Percentiles rank a stretch among this genome's conserved stretches.
phyloP scores from a whole-genome alignment of 2,113 vertebrate genomes.

The Gallinago paraguaiae region DNA sequence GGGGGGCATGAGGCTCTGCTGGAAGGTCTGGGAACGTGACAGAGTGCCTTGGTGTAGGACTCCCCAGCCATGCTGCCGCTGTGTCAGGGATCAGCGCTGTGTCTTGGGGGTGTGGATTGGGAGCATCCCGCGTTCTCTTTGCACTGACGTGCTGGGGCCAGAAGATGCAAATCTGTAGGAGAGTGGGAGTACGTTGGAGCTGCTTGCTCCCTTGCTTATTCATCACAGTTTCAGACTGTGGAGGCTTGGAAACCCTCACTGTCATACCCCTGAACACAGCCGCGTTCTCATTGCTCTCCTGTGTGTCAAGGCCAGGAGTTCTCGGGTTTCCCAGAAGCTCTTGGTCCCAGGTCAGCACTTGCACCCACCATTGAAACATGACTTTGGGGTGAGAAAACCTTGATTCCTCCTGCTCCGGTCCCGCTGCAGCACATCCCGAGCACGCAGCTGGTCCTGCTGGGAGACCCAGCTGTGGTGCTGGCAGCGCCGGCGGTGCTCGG shows the following conservation, averaged over 20 bases:
- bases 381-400: neutral
- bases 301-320: neutral
- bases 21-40: neutral
- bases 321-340: neutral
- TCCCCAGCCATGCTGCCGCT: neutral
- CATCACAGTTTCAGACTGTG: neutral
- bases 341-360: neutral
- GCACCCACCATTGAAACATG: neutral
- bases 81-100: neutral
- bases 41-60: neutral
- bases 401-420: neutral
- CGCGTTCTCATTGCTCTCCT: neutral
- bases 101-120: neutral
- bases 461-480: neutral
- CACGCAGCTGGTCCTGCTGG: neutral
- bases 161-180: neutral
- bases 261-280: fast-evolving
- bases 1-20: neutral
- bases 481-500: neutral
- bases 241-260: neutral
- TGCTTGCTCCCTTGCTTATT: neutral
- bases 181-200: neutral
- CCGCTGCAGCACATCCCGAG: fast-evolving
- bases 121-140: neutral
- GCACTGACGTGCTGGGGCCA: neutral